phyloP scores from a whole-genome alignment of 2,888 invertebrate species.

The Coelopa pilipes region DNA sequence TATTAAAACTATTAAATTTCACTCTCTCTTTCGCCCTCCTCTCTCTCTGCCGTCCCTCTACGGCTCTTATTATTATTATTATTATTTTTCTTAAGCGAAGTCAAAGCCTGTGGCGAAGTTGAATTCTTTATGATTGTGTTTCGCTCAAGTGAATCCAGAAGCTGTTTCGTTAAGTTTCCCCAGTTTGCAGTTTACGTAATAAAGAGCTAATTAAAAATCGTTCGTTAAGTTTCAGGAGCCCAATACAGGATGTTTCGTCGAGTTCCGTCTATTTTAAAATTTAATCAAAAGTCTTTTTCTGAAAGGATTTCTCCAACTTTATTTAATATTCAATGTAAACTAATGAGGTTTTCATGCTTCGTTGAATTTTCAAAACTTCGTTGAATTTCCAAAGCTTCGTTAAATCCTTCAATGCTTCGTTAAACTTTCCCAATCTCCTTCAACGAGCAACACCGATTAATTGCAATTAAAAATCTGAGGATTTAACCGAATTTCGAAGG shows the following conservation, averaged over 20 bases:
- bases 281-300: not conserved
- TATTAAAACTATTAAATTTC: slow-evolving; percentile 18
- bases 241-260: not conserved
- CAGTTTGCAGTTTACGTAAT: not conserved
- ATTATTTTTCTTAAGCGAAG: no score
- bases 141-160: not conserved
- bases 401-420: not conserved
- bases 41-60: no score
- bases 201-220: not conserved
- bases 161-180: not conserved
- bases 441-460: not conserved
- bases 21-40: not conserved
- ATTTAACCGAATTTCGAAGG: not conserved
- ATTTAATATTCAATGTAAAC: not conserved
- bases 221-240: not conserved
- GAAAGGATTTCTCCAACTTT: no score
- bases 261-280: not conserved
- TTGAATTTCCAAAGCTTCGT: not conserved
- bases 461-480: not conserved
- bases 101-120: no score
- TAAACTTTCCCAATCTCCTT: not conserved
- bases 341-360: not conserved
- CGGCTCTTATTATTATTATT: no score
- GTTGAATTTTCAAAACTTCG: not conserved
- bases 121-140: not conserved